Evolutionary conservation across 2,113 vertebrate genomes (phyloP).

Genomic region (Mirounga angustirostris): DNA sequence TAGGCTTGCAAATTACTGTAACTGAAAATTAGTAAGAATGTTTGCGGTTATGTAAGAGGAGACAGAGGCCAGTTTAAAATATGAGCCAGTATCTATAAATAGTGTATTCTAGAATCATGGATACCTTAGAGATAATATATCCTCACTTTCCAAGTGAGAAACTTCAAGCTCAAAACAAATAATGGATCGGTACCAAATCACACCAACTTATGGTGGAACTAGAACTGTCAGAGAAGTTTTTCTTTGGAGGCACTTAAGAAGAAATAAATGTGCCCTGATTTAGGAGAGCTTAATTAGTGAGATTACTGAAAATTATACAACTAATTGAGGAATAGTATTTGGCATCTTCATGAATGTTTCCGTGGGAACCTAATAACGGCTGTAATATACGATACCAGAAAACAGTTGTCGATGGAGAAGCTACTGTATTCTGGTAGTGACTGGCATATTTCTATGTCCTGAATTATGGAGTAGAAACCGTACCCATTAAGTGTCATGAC

Average conservation of each 20-base stretch:
- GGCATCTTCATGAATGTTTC: not conserved
- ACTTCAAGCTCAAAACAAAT: not conserved
- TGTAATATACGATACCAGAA: not conserved
- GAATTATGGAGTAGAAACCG: not conserved
- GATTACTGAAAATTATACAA: not conserved
- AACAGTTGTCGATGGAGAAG: not conserved
- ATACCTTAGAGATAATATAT: not conserved
- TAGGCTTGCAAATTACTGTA: not conserved
- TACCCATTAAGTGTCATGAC: not conserved
- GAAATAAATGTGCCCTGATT: not conserved
- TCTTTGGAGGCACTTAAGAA: not conserved
- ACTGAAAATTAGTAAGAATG: conserved; percentile 15
- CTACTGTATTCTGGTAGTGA: not conserved
- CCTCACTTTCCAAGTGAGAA: not conserved
- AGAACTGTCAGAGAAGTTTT: conserved; percentile 2
- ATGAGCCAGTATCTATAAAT: not conserved
- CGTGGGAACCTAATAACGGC: not conserved
- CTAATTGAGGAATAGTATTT: not conserved
- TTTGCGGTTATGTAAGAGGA: not conserved
- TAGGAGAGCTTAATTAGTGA: not conserved
- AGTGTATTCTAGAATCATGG: not conserved
- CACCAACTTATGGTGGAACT: not conserved
- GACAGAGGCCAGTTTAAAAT: conserved; percentile 26
- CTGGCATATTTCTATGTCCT: not conserved
- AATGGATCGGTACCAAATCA: not conserved